Percentiles rank a stretch among this genome's conserved stretches.
phyloP scores from a whole-genome alignment of 2,888 invertebrate genomes.

The Lithophane semibrunnea region DNA sequence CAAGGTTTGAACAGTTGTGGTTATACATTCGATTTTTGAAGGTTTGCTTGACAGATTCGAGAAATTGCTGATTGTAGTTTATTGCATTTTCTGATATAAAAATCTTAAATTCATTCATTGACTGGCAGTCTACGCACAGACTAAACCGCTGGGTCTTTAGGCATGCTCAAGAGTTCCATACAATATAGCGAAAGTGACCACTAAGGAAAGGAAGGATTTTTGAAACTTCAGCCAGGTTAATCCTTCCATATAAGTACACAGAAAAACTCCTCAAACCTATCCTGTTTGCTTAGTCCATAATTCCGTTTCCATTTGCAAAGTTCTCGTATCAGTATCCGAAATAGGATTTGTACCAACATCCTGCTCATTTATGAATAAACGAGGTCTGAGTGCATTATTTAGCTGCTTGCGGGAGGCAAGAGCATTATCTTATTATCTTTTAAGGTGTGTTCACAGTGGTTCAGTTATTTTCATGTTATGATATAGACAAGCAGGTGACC shows the following conservation, averaged over 20 bases:
- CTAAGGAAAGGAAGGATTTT: neutral
- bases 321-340: slow-evolving; percentile 17
- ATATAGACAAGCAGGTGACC: neutral
- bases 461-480: neutral
- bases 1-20: slow-evolving; percentile 7
- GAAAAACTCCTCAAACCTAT: neutral
- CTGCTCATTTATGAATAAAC: slow-evolving; percentile 29
- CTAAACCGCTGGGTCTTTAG: too few relatives aligned
- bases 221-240: neutral
- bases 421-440: slow-evolving; percentile 41
- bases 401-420: slow-evolving; percentile 24
- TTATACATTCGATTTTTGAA: neutral
- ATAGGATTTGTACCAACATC: slow-evolving; percentile 31
- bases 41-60: neutral
- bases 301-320: slow-evolving; percentile 3
- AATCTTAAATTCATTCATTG: too few relatives aligned
- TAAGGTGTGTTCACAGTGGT: neutral
- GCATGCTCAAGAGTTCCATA: neutral
- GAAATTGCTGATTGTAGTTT: neutral
- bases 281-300: slow-evolving; percentile 10
- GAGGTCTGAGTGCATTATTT: slow-evolving; percentile 38
- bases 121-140: too few relatives aligned
- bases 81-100: too few relatives aligned
- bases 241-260: neutral
- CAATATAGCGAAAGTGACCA: neutral